Base-by-base conservation (phyloP, 2,888 invertebrate genomes). In the Drosophila falleni region DNA sequence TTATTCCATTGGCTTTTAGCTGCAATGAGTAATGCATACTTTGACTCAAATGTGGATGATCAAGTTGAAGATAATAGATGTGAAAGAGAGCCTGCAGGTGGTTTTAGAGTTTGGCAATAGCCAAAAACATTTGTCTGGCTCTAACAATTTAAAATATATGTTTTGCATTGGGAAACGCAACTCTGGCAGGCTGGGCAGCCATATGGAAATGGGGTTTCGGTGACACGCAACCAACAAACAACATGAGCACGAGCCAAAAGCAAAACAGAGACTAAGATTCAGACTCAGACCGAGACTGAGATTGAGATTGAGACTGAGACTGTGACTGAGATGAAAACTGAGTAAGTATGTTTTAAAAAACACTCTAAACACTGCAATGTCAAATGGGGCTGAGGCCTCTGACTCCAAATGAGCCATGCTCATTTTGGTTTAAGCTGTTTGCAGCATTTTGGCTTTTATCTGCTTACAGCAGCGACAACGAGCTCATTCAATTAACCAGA, bases 401-500 rank as follows among this genome's bases (percentile, higher is more conserved):
- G 53, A 41, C 42, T 39, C 41, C n/a, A 11, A 39, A n/a, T 46
- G 23, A 29, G 16, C 9, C 39, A 51, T 23, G 47, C 41, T 35
- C 60, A 33, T 49, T 59, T 65, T 51, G 35, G 10, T 46, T 72
- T 35, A 47, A 44, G 56, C 33, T 47, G 23, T 58, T 41, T 51
- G 51, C 47, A 56, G 46, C 55, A 46, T 50, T 68, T 63, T 62
- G 41, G 46, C 51, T 63, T 77, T 77, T 75, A 80, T 66, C 60
- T 70, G 58, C 33, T 29, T 49, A 56, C 58, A 58, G 65, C 68
- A 55, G 66, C 68, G 64, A 47, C 72, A 62, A 76, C 65, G 71
- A 65, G 69, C 66, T 65, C 87, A 81, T 84, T 85, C 87, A 84
- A 78, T 84, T 87, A 73, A 53, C 55, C 46, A 70, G 59, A 50